Base-by-base conservation (phyloP, 1,140 invertebrate genomes). In the Metopolophium dirhodum region DNA sequence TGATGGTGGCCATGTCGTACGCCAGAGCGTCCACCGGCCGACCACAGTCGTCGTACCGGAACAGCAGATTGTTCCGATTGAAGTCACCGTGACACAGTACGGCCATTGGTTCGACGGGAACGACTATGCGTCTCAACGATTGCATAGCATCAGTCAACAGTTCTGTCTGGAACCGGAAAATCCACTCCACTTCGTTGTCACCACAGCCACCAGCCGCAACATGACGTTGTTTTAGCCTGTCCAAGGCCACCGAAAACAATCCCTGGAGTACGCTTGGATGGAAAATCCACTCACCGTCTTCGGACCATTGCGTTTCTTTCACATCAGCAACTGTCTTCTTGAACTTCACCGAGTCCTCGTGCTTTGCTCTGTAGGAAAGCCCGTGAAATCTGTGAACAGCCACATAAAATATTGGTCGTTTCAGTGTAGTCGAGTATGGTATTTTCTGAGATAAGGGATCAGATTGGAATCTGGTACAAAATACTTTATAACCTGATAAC, bases 41-140 rank as follows among this genome's bases (percentile, higher is more conserved):
- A 0, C 91, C 94, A 14, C 94, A 41, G 9, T 94, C 92, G 20
- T 91, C 89, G 87, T 94, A 94, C 49, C 82, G 89, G 86, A 94
- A 94, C 47, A 96, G 90, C 18, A 95, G 94, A 87, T 96, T 96
- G 93, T 95, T 95, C 7, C 94, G 93, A 7, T 95, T 95, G 41
- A 95, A 95, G 94, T 96, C 95, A 7, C 95, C 95, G 93, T 96
- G 95, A 93, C 95, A 95, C 0, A 96, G 37, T 0, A 95, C 95
- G 0, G 95, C 94, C 11, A 95, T 82, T 0, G 95, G 95, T 47
- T 95, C 95, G 6, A 90, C 49, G 0, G 94, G 23, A 4, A 22
- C 23, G 23, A 20, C 20, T 2, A 18, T 2, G n/a, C 35, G 47
- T 9, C 37, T n/a, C 47, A 93, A 86, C 18, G 7, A 18, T 3